These are phyloP conservation scores for Spatula versicolor DNA, from an alignment of 2,797 vertebrate species.

Conservation along the genomic window DNA sequence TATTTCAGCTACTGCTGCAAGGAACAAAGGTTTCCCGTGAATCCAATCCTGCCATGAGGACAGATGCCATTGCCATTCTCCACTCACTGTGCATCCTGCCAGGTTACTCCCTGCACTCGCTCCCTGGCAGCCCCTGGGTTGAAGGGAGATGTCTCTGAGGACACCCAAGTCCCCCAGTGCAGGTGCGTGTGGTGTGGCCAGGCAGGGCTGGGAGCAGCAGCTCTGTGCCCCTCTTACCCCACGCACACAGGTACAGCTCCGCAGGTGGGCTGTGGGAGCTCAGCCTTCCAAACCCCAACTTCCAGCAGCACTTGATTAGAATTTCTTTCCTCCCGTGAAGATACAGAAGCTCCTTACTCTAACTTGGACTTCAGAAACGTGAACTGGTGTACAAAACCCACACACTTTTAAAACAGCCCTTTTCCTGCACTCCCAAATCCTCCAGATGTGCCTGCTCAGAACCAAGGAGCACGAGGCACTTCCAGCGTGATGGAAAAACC, in stretches of 20 bases:
- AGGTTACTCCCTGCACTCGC: background rate
- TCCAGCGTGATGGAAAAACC: background rate
- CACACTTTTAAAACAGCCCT: background rate
- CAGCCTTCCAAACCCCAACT: background rate
- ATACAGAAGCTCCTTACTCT: background rate
- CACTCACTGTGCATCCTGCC: background rate
- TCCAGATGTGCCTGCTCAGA: background rate
- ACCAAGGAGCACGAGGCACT: background rate
- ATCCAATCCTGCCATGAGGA: background rate
- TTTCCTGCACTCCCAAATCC: background rate
- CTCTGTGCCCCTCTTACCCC: too few relatives aligned
- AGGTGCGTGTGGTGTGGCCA: accelerated
- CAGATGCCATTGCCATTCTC: background rate
- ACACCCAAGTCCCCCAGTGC: background rate
- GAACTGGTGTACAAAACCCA: background rate
- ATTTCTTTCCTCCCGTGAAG: background rate
- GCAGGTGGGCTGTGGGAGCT: background rate
- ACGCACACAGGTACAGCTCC: background rate
- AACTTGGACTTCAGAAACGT: background rate
- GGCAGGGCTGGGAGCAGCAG: background rate
- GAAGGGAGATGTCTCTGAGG: background rate
- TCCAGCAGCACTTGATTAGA: background rate
- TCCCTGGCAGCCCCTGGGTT: background rate
- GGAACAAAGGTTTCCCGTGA: background rate
- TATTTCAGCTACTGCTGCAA: background rate